Conservation (phyloP, 1,140 invertebrate genomes). For the Cydia pomonella region DNA sequence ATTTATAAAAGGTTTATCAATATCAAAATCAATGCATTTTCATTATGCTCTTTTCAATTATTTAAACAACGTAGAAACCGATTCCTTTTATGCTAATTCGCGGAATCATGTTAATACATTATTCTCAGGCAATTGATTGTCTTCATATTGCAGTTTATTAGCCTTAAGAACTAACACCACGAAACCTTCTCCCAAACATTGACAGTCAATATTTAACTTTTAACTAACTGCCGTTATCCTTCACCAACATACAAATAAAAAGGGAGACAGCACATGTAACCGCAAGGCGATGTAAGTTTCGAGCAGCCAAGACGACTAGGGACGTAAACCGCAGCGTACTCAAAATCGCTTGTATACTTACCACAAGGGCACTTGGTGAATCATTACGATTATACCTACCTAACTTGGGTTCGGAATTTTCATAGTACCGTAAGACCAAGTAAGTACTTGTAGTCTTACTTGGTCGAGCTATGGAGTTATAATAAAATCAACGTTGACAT, state of each 20-base stretch:
- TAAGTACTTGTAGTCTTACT: too few species aligned
- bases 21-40: too few species aligned
- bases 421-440: not conserved
- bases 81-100: too few species aligned
- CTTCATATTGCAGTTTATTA: too few species aligned
- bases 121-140: too few species aligned
- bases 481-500: too few species aligned
- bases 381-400: not conserved
- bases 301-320: not conserved
- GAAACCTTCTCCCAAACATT: not conserved
- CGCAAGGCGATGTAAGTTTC: not conserved
- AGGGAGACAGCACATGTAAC: not conserved
- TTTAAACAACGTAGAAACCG: too few species aligned
- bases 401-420: not conserved
- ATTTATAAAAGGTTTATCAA: too few species aligned
- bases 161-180: too few species aligned
- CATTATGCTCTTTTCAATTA: too few species aligned
- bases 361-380: slow-evolving; percentile 3
- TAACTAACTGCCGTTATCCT: not conserved
- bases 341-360: slow-evolving; percentile 19
- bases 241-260: not conserved
- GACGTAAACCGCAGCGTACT: slow-evolving; percentile 8
- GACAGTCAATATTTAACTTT: not conserved
- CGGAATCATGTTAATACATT: too few species aligned
- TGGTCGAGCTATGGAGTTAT: not conserved